Base-by-base conservation (phyloP, 2,888 invertebrate genomes). In the Parasteatoda lunata region DNA sequence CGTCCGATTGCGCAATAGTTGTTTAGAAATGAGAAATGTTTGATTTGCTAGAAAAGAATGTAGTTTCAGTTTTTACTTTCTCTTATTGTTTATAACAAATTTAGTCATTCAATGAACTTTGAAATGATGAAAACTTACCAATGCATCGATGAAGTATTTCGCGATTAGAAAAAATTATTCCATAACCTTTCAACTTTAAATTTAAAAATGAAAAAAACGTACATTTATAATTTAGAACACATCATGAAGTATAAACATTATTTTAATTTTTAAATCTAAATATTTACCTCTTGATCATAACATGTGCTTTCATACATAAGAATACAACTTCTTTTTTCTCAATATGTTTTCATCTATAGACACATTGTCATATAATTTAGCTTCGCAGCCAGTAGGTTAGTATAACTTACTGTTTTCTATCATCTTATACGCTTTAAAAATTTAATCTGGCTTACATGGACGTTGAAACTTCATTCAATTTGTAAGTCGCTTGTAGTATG, bases 1-100 rank as follows among this genome's bases (percentile, higher is more conserved):
- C 83, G 77, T 83, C 71, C 71, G 77, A 83, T 83, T 83, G 77
- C 83, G 83, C 83, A 83, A 83, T 83, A 83, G 69, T 83, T 64
- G 65, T 71, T 15, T 11, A 51, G n/a, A 77, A 54, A 71, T 77
- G 64, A 71, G 83, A 77, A 51, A 15, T 66, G 65, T 47, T 66
- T 79, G 65, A 11, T 51, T 52, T 54, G 4, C 64, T 80, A 72
- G 59, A 3, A 54, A 9, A 59, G n/a, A 59, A 59, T 59, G 9
- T 7, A 13, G 59, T 13, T 9, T 13, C 9, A 13, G 5, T 59
- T 9, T 13, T 59, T 59, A 13, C 9, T 59, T 13, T 3, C 9
- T 59, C 59, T 9, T 7, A 59, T 13, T 59, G 9, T 8, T 8
- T 59, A 59, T 13, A 59, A 4, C 9, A 9, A 59, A 59, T n/a